Evolutionary conservation across 2,888 invertebrate species (phyloP).

Genomic region (Beris chalybata): DNA sequence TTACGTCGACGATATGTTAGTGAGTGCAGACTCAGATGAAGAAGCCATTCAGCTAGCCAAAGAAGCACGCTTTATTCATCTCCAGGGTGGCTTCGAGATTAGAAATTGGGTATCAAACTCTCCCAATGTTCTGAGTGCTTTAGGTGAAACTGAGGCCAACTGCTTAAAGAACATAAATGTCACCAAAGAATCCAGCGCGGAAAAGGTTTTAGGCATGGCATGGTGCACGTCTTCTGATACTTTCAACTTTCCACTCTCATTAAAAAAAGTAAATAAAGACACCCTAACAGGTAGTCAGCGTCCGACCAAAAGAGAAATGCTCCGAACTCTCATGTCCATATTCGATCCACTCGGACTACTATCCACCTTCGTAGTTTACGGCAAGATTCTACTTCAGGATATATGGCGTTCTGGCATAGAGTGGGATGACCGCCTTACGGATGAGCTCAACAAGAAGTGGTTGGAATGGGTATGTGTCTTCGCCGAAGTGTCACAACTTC

Average conservation of each 20-base stretch:
- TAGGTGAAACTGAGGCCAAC: too few relatives aligned
- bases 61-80: constrained; percentile 36
- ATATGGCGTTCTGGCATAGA: constrained; percentile 39
- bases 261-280: constrained; percentile 13
- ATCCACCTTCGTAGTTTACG: constrained; percentile 39
- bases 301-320: constrained; percentile 41
- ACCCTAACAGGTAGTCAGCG: constrained; percentile 27
- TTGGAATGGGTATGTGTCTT: constrained; percentile 31
- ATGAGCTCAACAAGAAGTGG: too few relatives aligned
- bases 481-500: constrained; percentile 22
- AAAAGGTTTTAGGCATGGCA: constrained; percentile 35
- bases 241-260: constrained; percentile 39
- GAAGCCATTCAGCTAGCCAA: constrained; percentile 39
- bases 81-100: constrained; percentile 37
- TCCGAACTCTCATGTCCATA: constrained; percentile 43
- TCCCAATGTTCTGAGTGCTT: constrained; percentile 1
- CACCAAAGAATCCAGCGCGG: too few relatives aligned
- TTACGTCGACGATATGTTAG: constrained; percentile 46
- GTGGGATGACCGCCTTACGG: too few relatives aligned
- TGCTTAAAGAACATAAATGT: too few relatives aligned
- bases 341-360: constrained; percentile 47
- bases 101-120: constrained; percentile 43
- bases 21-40: constrained; percentile 41
- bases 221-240: constrained; percentile 39
- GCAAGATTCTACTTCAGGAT: constrained; percentile 43